Base-by-base conservation (phyloP, 2,888 invertebrate species). In the Tipula confusa region DNA sequence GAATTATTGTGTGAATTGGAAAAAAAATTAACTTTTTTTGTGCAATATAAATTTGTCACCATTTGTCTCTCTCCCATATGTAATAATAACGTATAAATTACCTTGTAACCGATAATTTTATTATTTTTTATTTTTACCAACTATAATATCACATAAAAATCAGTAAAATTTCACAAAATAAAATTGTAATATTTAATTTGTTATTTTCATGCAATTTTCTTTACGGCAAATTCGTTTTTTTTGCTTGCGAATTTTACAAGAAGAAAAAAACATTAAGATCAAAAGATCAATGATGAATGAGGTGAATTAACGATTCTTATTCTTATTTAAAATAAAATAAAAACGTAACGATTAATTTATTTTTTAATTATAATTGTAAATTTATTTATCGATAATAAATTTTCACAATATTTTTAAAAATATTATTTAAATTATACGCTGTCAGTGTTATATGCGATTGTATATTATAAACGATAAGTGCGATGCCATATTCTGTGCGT, bases 221-320 rank as follows among this genome's bases (percentile, higher is more conserved):
- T 64, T 64, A 64, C 64, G 64, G 64, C 64, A 64, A 24, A 24
- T 64, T 64, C 15, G 7, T 43, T 64, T 36, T 36, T 11, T 36
- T 64, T 64, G 18, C 18, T 64, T 24, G 18, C 24, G 24, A 64
- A 64, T 64, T 64, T 9, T 64, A 64, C 24, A 64, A 43, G 64
- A 6, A 64, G 9, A 64, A 64, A 43, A 43, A 43, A 15, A 43
- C n/a, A 43, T 5, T 24, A 64, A 64, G 64, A 64, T 64, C 64
- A 64, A 64, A 64, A 64, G 64, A 64, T 64, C 64, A 64, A 64
- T 64, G 64, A 64, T 64, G 64, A 64, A 64, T 64, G 64, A 64
- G 64, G 64, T 64, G 64, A 64, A 64, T 64, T 64, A 64, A 64
- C 64, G 18, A 64, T 64, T 64, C 18, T 64, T 64, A 64, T 64